Percentiles rank a stretch among this genome's conserved stretches.
Conservation (phyloP, 64 coral and sea anemone genomes). For the Platygyra sinensis region DNA sequence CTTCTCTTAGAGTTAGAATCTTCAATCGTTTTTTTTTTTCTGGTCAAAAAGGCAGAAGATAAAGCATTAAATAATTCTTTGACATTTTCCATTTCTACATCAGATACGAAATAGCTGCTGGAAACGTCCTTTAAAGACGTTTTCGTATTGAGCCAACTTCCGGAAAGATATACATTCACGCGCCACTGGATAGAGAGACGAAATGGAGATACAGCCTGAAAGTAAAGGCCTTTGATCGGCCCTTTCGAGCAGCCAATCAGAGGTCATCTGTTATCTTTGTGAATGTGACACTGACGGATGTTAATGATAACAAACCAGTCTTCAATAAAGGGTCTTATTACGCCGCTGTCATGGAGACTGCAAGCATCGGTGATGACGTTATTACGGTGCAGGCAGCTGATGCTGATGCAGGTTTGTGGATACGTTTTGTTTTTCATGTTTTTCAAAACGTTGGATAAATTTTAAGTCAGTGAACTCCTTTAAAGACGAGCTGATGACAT, state of each 20-base stretch:
- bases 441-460: background rate
- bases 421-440: no score
- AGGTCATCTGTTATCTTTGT: constrained; percentile 9
- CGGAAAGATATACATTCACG: constrained; percentile 56
- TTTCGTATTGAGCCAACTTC: constrained; percentile 46
- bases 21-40: no score
- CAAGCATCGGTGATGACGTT: constrained; percentile 31
- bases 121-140: constrained; percentile 48
- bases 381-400: constrained; percentile 64
- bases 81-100: background rate
- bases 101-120: constrained; percentile 38
- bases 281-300: constrained; percentile 54
- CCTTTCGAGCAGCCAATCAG: constrained; percentile 30
- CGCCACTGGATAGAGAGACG: constrained; percentile 57
- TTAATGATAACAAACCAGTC: constrained; percentile 71
- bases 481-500: background rate
- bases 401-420: constrained; percentile 52
- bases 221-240: constrained; percentile 43
- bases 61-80: background rate
- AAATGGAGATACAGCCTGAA: constrained; percentile 22
- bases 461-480: background rate
- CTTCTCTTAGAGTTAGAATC: no score
- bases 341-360: constrained; percentile 68
- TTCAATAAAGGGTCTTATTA: constrained; percentile 64
- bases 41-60: no score